Base-by-base conservation (phyloP, 2,888 invertebrate species). In the Drosophila niveifrons region DNA sequence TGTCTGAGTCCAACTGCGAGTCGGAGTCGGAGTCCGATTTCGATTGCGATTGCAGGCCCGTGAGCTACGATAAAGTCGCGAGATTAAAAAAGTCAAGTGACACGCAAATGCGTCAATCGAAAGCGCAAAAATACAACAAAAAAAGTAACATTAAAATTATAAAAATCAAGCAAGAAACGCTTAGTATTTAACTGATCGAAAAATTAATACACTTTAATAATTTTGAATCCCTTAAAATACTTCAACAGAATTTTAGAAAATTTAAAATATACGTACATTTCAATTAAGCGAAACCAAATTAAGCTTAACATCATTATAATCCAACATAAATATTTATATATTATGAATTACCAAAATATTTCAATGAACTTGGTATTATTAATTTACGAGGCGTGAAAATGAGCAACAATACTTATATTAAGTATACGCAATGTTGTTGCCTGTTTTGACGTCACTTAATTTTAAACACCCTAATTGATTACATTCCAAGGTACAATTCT, bases 21-120 rank as follows among this genome's bases (percentile, higher is more conserved):
- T 68, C 59, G 67, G 63, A 76, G 73, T 74, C 68, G 53, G 67
- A 76, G 51, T 47, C 55, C 57, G 74, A 77, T 62, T 67, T 53
- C 55, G 75, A 70, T 75, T 68, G 62, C 65, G 80, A 68, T 78
- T 82, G 71, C 68, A 72, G 58, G 53, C 48, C 71, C 59, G 78
- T 62, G 51, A 77, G 82, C 80, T 77, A 85, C 80, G 77, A 88
- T 88, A 82, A 82, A 82, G 88, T 82, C 80, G 88, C 86, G 67
- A 83, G 82, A 83, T 83, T 88, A 83, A 74, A 74, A 83, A 79
- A 82, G 88, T 85, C 82, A 85, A 82, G 86, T 77, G 88, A 88
- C 88, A 80, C 68, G 75, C 75, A 88, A 88, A 75, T 83, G 71
- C 82, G 82, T 83, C 82, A 83, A 83, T 83, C 75, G 78, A 29